Conservation (phyloP, 2,113 vertebrate genomes). For the Epinephelus lanceolatus region DNA sequence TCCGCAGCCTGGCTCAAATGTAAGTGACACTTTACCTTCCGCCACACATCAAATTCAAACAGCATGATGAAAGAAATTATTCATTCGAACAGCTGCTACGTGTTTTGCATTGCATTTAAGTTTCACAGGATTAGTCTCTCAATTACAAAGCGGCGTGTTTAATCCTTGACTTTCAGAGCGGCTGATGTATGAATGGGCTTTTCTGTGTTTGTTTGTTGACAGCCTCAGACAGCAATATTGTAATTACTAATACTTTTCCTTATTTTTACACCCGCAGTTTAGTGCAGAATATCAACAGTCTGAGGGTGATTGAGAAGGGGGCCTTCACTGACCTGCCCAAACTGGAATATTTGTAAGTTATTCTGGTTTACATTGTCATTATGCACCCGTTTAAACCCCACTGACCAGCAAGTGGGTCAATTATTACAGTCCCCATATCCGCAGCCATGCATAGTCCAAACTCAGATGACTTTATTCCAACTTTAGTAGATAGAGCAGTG, state of each 20-base stretch:
- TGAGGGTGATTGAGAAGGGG: constrained; percentile 87
- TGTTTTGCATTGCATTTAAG: constrained; percentile 49
- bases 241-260: constrained; percentile 49
- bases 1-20: constrained; percentile 91
- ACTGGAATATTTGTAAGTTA: constrained; percentile 91
- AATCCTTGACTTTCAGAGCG: constrained; percentile 56
- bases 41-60: constrained; percentile 26
- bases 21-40: constrained; percentile 80
- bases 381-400: not conserved
- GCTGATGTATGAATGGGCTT: constrained; percentile 31
- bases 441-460: not conserved
- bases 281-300: constrained; percentile 90
- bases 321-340: constrained; percentile 91
- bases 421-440: not conserved
- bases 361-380: not conserved
- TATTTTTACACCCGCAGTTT: constrained; percentile 80
- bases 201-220: constrained; percentile 47
- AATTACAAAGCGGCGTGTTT: constrained; percentile 48
- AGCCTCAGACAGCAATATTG: constrained; percentile 32
- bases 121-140: constrained; percentile 57
- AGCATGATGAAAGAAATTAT: constrained; percentile 31
- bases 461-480: not conserved
- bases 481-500: not conserved
- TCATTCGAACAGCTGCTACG: constrained; percentile 45
- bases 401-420: not conserved